Conservation (phyloP, 2,888 invertebrate species). For the Pandemis heparana region DNA sequence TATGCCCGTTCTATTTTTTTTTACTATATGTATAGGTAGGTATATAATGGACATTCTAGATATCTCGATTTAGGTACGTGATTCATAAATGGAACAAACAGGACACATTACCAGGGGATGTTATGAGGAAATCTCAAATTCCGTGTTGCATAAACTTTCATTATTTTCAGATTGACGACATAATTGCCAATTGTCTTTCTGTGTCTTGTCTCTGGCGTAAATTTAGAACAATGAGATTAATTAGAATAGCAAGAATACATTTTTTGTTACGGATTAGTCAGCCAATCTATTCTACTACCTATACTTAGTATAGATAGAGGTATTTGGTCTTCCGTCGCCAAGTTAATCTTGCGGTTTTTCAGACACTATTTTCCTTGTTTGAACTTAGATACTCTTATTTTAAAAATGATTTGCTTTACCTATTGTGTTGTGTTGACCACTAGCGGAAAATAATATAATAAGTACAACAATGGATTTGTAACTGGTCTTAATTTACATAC, state of each 20-base stretch:
- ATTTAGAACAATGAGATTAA: neutral
- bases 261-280: neutral
- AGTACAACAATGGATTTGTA: neutral
- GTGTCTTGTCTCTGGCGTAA: constrained; percentile 9
- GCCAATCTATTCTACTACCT: too few relatives aligned
- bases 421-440: neutral
- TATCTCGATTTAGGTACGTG: neutral
- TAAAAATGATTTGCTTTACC: neutral
- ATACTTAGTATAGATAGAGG: neutral
- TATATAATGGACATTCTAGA: too few relatives aligned
- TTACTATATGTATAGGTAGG: too few relatives aligned
- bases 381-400: neutral
- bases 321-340: neutral
- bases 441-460: neutral
- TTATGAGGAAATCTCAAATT: constrained; percentile 59
- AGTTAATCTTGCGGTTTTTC: neutral
- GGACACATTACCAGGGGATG: constrained; percentile 16
- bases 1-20: too few relatives aligned
- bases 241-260: neutral
- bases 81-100: constrained; percentile 14
- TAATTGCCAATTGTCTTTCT: constrained; percentile 30
- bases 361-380: neutral
- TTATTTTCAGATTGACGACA: constrained; percentile 49
- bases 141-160: constrained; percentile 57
- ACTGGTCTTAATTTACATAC: neutral